These are phyloP conservation scores for Dendrolimus kikuchii DNA, from an alignment of 1,140 invertebrate species.

Conservation along the genomic window DNA sequence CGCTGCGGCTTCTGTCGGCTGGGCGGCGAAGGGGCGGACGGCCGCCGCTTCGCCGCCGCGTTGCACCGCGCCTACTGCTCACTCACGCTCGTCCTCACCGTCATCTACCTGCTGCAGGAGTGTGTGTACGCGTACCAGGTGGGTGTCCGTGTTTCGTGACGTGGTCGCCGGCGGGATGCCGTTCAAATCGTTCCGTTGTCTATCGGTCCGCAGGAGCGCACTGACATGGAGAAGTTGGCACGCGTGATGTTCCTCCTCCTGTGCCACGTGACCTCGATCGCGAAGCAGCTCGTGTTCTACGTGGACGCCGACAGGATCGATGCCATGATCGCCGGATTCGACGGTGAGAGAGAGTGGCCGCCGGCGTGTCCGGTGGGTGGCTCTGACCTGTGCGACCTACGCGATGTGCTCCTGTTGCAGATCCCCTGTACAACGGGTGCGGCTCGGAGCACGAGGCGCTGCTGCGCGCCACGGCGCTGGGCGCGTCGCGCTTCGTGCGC, in stretches of 20 bases:
- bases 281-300: slow-evolving; percentile 49
- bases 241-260: slow-evolving; percentile 57
- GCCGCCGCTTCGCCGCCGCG: neutral
- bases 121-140: slow-evolving; percentile 42
- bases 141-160: neutral
- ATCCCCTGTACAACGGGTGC: slow-evolving; percentile 19
- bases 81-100: slow-evolving; percentile 25
- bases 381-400: neutral
- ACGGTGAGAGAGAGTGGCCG: slow-evolving; percentile 20
- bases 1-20: slow-evolving; percentile 21
- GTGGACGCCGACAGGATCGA: slow-evolving; percentile 32
- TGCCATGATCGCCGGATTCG: slow-evolving; percentile 26
- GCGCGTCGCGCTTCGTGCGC: slow-evolving; percentile 29
- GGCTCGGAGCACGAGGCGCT: slow-evolving; percentile 4
- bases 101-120: slow-evolving; percentile 42
- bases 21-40: neutral
- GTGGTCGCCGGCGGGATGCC: too few relatives aligned
- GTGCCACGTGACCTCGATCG: slow-evolving; percentile 53
- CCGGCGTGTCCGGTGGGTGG: neutral
- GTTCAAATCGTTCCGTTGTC: neutral
- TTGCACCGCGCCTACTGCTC: slow-evolving; percentile 29
- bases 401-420: slow-evolving; percentile 9
- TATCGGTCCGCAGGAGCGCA: slow-evolving; percentile 22
- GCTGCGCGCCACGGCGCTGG: slow-evolving; percentile 11
- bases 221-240: slow-evolving; percentile 43